These are phyloP conservation scores for Charadrius vociferus DNA, from an alignment of 2,113 vertebrate species.

Conservation along the genomic window DNA sequence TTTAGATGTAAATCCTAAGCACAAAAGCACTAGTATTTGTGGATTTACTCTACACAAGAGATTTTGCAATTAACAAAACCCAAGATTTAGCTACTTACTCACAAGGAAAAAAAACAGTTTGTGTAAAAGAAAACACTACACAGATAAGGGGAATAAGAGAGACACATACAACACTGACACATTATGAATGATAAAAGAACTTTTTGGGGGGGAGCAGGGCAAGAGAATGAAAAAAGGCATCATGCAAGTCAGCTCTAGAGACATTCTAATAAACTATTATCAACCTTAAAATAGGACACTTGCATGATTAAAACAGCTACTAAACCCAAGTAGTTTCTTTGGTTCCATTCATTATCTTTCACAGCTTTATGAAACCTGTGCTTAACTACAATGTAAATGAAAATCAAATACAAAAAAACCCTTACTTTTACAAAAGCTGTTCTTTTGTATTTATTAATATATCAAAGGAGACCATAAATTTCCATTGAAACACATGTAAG, in stretches of 20 bases:
- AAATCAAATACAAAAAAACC: neutral
- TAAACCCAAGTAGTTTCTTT: neutral
- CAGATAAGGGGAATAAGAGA: neutral
- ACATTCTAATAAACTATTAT: neutral
- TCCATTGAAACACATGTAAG: neutral
- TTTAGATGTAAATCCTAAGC: neutral
- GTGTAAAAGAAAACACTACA: neutral
- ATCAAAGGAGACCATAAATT: neutral
- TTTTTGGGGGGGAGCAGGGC: rapidly evolving
- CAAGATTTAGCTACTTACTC: neutral
- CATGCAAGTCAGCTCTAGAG: neutral
- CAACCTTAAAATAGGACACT: neutral
- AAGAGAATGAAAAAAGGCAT: neutral
- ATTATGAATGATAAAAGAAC: neutral
- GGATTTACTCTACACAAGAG: neutral
- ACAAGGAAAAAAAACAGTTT: neutral
- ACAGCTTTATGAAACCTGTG: neutral
- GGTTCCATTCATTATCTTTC: neutral
- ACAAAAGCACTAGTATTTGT: neutral
- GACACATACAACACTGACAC: neutral
- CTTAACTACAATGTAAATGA: neutral
- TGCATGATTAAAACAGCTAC: neutral
- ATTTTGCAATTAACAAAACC: neutral
- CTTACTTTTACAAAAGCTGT: neutral
- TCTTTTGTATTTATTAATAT: neutral